These are phyloP conservation scores for Spea multiplicata DNA, from an alignment of 2,113 vertebrate species.

Conservation along the genomic window DNA sequence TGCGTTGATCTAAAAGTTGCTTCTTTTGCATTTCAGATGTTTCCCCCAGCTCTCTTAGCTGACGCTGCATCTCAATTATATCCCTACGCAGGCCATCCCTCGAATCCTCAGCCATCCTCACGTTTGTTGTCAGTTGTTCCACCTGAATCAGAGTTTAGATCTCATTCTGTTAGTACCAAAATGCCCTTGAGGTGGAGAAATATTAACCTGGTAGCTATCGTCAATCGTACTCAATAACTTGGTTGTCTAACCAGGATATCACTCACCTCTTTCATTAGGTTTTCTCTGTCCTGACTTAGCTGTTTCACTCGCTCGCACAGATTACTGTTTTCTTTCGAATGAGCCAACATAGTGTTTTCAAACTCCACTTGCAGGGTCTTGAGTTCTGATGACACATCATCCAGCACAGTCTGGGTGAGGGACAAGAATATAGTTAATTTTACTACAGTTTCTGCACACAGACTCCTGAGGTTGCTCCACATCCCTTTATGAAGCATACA, in stretches of 20 bases:
- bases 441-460: too few species aligned
- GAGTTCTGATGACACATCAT: conserved; percentile 56
- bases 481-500: too few species aligned
- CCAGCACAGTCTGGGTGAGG: conserved; percentile 55
- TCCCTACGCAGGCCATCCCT: conserved; percentile 56
- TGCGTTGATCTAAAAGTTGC: conserved; percentile 64
- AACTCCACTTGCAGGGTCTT: conserved; percentile 61
- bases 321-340: conserved; percentile 57
- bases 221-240: background rate
- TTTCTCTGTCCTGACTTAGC: conserved; percentile 54
- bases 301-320: conserved; percentile 64
- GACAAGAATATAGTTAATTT: background rate
- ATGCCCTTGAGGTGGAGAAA: too few species aligned
- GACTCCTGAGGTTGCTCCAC: too few species aligned
- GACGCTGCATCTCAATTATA: conserved; percentile 65
- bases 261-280: background rate
- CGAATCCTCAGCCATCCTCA: conserved; percentile 62
- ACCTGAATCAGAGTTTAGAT: conserved; percentile 56
- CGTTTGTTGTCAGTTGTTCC: conserved; percentile 61
- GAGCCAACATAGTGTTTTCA: conserved; percentile 62
- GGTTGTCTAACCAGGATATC: background rate
- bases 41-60: conserved; percentile 60
- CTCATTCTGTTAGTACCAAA: background rate
- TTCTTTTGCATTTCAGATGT: conserved; percentile 60
- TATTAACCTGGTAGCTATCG: background rate